Conservation (phyloP, 2,113 vertebrate species). For the Silurus glanis region DNA sequence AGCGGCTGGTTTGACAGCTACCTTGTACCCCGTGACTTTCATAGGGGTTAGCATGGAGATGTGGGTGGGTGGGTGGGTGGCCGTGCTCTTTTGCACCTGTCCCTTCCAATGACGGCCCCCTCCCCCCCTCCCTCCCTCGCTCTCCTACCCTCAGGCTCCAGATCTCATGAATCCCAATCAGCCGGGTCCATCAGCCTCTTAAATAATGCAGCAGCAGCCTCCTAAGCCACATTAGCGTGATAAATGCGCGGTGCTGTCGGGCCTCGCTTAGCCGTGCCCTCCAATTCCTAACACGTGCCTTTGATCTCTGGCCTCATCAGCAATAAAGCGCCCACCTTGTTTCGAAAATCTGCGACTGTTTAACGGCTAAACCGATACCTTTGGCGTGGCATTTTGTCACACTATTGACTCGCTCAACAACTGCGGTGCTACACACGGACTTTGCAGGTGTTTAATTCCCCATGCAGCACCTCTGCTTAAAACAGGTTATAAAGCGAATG, state of each 20-base stretch:
- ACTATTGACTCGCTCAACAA: neutral
- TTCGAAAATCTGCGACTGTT: neutral
- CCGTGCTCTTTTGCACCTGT: slow-evolving; percentile 39
- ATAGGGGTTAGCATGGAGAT: neutral
- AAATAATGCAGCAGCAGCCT: slow-evolving; percentile 55
- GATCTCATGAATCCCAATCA: slow-evolving; percentile 61
- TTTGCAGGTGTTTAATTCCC: neutral
- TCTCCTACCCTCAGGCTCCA: slow-evolving; percentile 41
- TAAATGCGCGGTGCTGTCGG: slow-evolving; percentile 47
- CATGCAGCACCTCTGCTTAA: neutral
- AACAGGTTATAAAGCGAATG: slow-evolving; percentile 1
- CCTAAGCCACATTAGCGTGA: slow-evolving; percentile 52
- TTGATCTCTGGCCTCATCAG: slow-evolving; percentile 35
- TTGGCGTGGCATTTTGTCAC: neutral
- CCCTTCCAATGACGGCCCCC: slow-evolving; percentile 37
- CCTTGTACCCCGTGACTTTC: slow-evolving; percentile 6
- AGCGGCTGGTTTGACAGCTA: slow-evolving; percentile 31
- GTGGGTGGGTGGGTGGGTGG: neutral
- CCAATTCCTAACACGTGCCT: slow-evolving; percentile 26
- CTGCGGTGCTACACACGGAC: neutral
- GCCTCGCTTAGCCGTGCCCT: slow-evolving; percentile 20
- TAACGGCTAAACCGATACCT: neutral
- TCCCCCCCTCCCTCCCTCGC: neutral
- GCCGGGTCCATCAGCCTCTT: slow-evolving; percentile 52
- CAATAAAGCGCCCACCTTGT: slow-evolving; percentile 24